Evolutionary conservation across 2,797 vertebrate genomes (phyloP).

Genomic region (Anguilla pacifica): DNA sequence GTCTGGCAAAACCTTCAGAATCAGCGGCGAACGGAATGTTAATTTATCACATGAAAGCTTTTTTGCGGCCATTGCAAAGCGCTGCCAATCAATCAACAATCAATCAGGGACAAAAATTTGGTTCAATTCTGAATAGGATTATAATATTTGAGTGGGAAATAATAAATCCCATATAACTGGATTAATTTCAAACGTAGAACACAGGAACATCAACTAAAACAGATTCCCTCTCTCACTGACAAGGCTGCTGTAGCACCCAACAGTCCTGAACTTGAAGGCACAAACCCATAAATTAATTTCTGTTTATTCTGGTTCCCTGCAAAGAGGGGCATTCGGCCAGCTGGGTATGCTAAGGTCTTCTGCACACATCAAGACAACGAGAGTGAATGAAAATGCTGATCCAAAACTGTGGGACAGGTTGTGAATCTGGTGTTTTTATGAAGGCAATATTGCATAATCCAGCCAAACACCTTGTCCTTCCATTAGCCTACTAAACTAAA

Average conservation of each 20-base stretch:
- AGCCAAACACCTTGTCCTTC: background rate
- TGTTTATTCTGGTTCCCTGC: background rate
- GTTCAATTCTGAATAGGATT: background rate
- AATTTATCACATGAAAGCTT: background rate
- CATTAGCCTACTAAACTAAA: background rate
- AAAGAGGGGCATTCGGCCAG: background rate
- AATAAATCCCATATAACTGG: background rate
- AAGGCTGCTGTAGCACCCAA: background rate
- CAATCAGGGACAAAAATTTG: no score
- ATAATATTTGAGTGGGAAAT: background rate
- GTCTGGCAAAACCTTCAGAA: background rate
- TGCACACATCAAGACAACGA: background rate
- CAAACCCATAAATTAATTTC: background rate
- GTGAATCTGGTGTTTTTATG: background rate
- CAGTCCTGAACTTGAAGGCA: background rate
- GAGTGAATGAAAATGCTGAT: background rate
- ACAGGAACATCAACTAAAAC: background rate
- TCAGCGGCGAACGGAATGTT: background rate
- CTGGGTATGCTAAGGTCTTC: background rate
- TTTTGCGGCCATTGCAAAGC: background rate
- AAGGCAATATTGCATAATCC: background rate
- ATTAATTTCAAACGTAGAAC: background rate
- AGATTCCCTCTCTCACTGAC: background rate
- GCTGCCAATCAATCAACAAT: background rate
- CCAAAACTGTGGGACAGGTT: background rate